These are phyloP conservation scores for Patagioenas fasciata DNA, from an alignment of 2,113 vertebrate species.

Conservation along the genomic window DNA sequence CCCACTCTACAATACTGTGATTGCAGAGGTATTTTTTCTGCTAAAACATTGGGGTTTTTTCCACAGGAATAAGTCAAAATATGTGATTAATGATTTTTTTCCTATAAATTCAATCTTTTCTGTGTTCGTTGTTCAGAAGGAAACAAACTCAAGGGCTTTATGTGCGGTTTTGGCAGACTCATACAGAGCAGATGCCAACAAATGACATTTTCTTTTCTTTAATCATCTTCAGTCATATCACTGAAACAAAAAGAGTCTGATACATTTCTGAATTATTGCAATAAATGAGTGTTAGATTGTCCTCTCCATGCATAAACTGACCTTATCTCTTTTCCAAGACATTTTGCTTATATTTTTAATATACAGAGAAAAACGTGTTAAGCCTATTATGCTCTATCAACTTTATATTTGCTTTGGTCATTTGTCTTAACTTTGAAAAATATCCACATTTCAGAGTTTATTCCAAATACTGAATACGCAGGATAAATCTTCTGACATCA, in stretches of 20 bases:
- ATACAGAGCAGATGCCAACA: not conserved
- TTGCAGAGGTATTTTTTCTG: not conserved
- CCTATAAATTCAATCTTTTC: not conserved
- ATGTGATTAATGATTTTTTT: not conserved
- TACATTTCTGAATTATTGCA: not conserved
- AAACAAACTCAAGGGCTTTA: not conserved
- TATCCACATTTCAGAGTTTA: not conserved
- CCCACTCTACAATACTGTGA: not conserved
- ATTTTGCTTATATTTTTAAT: not conserved
- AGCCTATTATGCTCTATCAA: not conserved
- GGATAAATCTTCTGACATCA: not conserved
- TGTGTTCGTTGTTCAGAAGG: not conserved
- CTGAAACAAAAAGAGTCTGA: not conserved
- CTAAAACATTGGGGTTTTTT: not conserved
- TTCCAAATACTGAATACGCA: not conserved
- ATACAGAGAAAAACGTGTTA: not conserved
- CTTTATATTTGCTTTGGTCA: not conserved
- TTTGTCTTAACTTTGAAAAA: not conserved
- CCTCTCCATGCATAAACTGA: not conserved
- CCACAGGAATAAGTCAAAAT: not conserved
- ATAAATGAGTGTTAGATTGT: not conserved
- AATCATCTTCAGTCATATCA: not conserved
- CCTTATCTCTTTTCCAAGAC: not conserved
- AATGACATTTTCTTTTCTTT: not conserved
- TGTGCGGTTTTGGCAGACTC: not conserved